A percentile compares a stretch with the other conserved stretches of the same genome.
These are phyloP conservation scores for Cephus pulcher DNA, from an alignment of 2,888 invertebrate species.

Conservation along the genomic window DNA sequence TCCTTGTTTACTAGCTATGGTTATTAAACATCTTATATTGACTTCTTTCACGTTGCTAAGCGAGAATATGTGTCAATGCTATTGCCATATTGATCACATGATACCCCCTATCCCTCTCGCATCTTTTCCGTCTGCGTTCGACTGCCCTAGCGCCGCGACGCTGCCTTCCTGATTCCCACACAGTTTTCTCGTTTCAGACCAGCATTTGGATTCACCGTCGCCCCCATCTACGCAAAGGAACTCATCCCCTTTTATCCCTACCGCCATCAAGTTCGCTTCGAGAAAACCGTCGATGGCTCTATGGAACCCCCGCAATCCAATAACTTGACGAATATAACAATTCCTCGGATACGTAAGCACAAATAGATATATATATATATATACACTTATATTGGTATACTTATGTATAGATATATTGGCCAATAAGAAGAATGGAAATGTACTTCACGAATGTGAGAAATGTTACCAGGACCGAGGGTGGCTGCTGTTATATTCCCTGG, in stretches of 20 bases:
- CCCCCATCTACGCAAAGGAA: not conserved
- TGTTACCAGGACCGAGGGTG: not conserved
- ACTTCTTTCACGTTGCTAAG: not conserved
- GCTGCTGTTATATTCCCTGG: not conserved
- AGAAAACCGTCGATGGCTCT: not conserved
- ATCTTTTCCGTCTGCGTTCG: not conserved
- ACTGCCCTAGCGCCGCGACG: not conserved
- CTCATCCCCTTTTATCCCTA: constrained; percentile 4
- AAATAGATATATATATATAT: not conserved
- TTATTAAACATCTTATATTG: not conserved
- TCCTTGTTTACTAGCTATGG: not conserved
- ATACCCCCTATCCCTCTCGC: not conserved
- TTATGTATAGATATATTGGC: not conserved
- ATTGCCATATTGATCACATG: not conserved
- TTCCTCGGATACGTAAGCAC: not conserved
- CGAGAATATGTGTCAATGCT: not conserved
- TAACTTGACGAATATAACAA: constrained; percentile 15
- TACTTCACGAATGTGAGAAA: not conserved
- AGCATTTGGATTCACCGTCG: not conserved
- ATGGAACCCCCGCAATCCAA: constrained; percentile 16
- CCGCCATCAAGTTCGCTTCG: constrained; percentile 4
- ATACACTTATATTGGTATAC: not conserved
- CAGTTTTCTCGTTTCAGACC: not conserved
- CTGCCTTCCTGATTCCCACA: not conserved
- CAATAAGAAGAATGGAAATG: not conserved